Evolutionary conservation across 2,113 vertebrate species (phyloP).

Genomic region (Montifringilla adamsi): DNA sequence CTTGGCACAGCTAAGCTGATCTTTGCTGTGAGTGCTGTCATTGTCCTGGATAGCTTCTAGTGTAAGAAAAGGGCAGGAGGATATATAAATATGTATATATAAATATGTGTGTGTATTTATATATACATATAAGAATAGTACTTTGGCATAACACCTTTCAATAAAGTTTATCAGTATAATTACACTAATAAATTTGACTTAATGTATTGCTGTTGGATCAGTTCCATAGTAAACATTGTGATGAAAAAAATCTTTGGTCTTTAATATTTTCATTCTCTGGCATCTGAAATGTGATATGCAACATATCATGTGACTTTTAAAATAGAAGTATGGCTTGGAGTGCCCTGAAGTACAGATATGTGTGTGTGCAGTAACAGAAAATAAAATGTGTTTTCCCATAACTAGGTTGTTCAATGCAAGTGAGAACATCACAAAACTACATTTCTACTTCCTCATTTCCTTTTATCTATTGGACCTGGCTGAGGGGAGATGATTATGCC

Average conservation of each 20-base stretch:
- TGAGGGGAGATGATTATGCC: neutral
- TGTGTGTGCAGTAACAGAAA: neutral
- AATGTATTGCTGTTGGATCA: neutral
- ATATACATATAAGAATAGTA: neutral
- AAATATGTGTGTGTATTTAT: neutral
- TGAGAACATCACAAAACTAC: neutral
- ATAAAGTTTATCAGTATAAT: neutral
- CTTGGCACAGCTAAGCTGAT: neutral
- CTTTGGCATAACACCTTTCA: neutral
- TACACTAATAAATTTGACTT: neutral
- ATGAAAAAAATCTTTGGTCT: neutral
- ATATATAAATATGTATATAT: neutral
- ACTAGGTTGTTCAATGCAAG: neutral
- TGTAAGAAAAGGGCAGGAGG: neutral
- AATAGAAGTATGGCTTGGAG: neutral
- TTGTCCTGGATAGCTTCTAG: neutral
- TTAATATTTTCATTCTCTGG: neutral
- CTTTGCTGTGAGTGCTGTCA: neutral
- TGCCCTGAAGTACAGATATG: neutral
- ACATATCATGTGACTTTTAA: neutral
- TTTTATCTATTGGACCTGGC: neutral
- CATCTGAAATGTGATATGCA: neutral
- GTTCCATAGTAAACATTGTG: neutral
- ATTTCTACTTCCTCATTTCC: neutral
- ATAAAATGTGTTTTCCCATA: neutral